These are phyloP conservation scores for Nothoprocta pentlandii DNA, from an alignment of 2,113 vertebrate genomes.

Conservation along the genomic window DNA sequence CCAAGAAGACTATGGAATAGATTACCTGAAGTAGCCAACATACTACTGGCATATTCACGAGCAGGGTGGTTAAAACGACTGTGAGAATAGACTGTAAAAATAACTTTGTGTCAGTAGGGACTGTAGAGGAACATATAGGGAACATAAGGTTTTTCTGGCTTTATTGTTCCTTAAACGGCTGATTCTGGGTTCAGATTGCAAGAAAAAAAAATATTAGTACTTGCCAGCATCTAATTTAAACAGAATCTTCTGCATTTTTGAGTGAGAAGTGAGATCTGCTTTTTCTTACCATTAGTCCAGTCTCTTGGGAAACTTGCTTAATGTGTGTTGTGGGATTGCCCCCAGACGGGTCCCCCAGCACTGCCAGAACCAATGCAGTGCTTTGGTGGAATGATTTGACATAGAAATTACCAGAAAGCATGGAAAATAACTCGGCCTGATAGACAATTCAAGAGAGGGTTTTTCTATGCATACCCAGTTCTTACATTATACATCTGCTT, in stretches of 20 bases:
- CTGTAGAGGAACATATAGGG: not conserved
- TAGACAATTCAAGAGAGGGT: not conserved
- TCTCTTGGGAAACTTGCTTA: not conserved
- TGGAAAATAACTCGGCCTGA: not conserved
- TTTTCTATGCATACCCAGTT: not conserved
- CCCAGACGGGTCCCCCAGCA: not conserved
- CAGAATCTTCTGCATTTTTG: not conserved
- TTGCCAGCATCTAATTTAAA: not conserved
- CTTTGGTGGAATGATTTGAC: not conserved
- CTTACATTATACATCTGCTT: not conserved
- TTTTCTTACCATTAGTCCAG: not conserved
- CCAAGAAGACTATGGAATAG: not conserved
- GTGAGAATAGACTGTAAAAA: not conserved
- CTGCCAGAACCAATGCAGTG: not conserved
- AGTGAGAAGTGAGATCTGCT: not conserved
- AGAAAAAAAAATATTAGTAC: not conserved
- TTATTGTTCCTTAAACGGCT: not conserved
- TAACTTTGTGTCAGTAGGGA: not conserved
- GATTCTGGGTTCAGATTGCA: not conserved
- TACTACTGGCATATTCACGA: not conserved
- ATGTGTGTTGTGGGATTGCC: accelerated
- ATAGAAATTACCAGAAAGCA: not conserved
- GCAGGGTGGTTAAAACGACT: not conserved
- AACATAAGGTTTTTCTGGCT: not conserved
- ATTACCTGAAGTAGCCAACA: not conserved